A percentile compares a stretch with the other conserved stretches of the same genome.
These are phyloP conservation scores for Edolisoma coerulescens DNA, from an alignment of 2,113 vertebrate genomes.

Conservation along the genomic window DNA sequence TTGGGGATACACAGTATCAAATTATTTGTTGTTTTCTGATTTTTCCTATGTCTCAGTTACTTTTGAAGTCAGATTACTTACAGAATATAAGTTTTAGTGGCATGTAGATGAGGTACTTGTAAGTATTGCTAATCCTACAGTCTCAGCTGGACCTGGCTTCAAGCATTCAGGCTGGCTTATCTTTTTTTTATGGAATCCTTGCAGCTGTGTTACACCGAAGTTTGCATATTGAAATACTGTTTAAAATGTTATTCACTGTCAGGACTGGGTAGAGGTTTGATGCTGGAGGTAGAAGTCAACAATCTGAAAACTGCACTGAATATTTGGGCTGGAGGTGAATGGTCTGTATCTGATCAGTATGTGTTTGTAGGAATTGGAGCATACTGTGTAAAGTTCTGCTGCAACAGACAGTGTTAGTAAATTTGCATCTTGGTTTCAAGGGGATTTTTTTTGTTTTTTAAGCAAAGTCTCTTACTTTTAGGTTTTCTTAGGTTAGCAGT, in stretches of 20 bases:
- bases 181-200: not conserved
- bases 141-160: not conserved
- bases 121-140: not conserved
- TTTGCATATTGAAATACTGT: not conserved
- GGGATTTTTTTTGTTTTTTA: not conserved
- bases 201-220: not conserved
- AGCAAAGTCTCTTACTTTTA: not conserved
- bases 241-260: not conserved
- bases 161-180: not conserved
- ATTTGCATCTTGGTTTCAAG: not conserved
- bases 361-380: not conserved
- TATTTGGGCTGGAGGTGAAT: not conserved
- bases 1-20: not conserved
- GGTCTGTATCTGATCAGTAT: not conserved
- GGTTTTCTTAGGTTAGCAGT: not conserved
- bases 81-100: not conserved
- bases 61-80: not conserved
- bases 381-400: not conserved
- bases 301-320: not conserved
- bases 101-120: not conserved
- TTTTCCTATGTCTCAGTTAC: not conserved
- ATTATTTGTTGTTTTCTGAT: not conserved
- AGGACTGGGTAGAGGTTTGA: not conserved
- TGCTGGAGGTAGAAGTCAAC: not conserved
- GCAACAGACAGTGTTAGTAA: not conserved